Evolutionary conservation across 2,113 vertebrate genomes (phyloP), one percentile per base, ranked within the genome.

Genomic region (Anas platyrhynchos): DNA sequence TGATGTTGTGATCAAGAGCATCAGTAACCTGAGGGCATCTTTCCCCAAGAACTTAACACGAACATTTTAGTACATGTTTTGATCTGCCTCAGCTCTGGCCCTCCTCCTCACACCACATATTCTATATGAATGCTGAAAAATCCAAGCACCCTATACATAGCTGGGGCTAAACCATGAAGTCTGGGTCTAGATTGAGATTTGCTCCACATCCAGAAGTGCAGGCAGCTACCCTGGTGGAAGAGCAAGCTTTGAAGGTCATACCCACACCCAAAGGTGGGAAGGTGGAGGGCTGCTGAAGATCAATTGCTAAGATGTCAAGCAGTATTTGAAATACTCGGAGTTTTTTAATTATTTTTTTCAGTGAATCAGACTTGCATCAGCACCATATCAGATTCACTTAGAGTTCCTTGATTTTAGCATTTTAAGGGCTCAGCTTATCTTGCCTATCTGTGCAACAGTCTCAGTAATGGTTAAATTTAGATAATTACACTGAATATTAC

Each of bases 271-370:
- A 63, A 66, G 4, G 12, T 22, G 20, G 38, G 44, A 52, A 75
- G 14, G 34, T 38, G 48, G 50, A 54, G 27, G 48, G 23, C n/a
- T 74, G 27, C 22, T 83, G 63, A 71, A 81, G 46, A 46, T 41
- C 41, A 11, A 6, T 43, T 83, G 22, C 48, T 58, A 66, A 83
- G 61, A n/a, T 18, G 23, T 17, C 16, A 69, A 44, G 4, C 15
- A 69, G 13, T 6, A 55, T 48, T 36, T 65, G 55, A 74, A 50
- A 43, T 18, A 34, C 5, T 0, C 0, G 32, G 41, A 5, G 7
- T 0, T 27, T 16, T 4, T 4, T 10, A 16, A 41, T 41, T 7
- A 36, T 15, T 27, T 29, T 22, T 26, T 0, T 2, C 26, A 7
- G 31, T 62, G 58, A 72, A 56, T 11, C 8, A 31, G 26, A 6